Conservation (phyloP, 2,888 invertebrate genomes). For the Synanthedon tipuliformis region DNA sequence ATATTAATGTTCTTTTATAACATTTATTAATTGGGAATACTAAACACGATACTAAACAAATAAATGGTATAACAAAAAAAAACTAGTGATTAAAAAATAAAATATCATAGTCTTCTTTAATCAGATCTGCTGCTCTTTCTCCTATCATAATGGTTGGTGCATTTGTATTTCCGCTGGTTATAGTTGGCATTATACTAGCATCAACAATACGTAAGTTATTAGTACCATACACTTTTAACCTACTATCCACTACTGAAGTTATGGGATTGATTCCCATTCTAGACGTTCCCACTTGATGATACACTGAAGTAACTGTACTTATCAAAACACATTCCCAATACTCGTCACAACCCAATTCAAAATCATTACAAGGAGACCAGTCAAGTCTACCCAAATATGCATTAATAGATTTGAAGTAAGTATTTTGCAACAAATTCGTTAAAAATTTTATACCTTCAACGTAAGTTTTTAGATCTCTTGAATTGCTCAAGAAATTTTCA, state of each 20-base stretch:
- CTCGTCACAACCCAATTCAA: slow-evolving; percentile 20
- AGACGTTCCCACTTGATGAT: slow-evolving; percentile 76
- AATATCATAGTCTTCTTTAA: slow-evolving; percentile 58
- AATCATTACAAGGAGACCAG: slow-evolving; percentile 25
- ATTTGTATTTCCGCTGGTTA: slow-evolving; percentile 83
- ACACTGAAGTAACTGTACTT: slow-evolving; percentile 62
- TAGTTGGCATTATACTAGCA: slow-evolving; percentile 82
- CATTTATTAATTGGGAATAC: no score
- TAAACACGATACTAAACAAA: no score
- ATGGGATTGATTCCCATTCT: slow-evolving; percentile 71
- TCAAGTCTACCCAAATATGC: slow-evolving; percentile 26
- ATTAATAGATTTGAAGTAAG: slow-evolving; percentile 27
- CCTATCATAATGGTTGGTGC: slow-evolving; percentile 85
- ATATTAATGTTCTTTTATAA: no score
- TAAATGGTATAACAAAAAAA: no score
- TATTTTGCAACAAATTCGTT: slow-evolving; percentile 24
- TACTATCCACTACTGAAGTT: slow-evolving; percentile 52
- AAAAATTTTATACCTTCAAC: slow-evolving; percentile 30
- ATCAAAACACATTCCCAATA: slow-evolving; percentile 46
- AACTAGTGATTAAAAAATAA: not conserved
- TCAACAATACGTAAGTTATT: slow-evolving; percentile 76
- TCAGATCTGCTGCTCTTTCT: slow-evolving; percentile 80
- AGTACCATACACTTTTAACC: slow-evolving; percentile 74
- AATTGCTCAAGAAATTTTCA: slow-evolving; percentile 72
- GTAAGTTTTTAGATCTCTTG: slow-evolving; percentile 52